phyloP scores from a whole-genome alignment of 2,797 vertebrate species.

The Syndactyla subalaris region DNA sequence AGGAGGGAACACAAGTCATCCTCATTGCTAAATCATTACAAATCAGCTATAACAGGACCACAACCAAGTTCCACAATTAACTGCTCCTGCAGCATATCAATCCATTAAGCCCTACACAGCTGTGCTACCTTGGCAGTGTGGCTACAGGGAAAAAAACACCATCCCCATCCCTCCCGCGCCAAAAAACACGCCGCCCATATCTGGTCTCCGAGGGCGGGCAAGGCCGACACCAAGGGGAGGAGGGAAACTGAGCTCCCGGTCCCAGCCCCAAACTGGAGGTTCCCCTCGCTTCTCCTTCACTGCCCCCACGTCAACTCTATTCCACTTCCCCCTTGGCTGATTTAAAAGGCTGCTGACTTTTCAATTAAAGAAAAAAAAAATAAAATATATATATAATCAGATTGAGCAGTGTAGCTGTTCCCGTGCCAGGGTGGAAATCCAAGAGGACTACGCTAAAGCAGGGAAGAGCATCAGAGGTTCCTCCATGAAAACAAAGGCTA shows the following conservation, averaged over 20 bases:
- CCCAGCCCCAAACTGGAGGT: accelerated
- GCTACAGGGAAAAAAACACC: background rate
- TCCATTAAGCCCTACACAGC: conserved; percentile 35
- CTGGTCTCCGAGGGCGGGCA: background rate
- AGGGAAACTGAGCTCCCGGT: background rate
- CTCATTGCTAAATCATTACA: conserved; percentile 52
- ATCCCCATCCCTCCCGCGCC: background rate
- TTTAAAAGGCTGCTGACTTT: background rate
- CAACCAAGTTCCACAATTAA: conserved; percentile 42
- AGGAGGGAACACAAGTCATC: conserved; percentile 27
- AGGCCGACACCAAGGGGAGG: background rate
- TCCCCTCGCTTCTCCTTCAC: background rate
- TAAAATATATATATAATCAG: background rate
- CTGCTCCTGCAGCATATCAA: conserved; percentile 42
- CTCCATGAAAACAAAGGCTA: conserved; percentile 66
- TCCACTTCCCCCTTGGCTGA: accelerated
- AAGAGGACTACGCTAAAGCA: background rate
- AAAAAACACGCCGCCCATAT: background rate
- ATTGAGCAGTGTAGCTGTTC: background rate
- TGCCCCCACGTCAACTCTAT: accelerated
- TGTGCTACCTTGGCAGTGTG: conserved; percentile 43
- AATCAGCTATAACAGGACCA: conserved; percentile 46
- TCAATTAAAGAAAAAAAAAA: background rate
- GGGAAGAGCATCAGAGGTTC: conserved; percentile 10
- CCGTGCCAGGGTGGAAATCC: background rate